Evolutionary conservation across 2,797 vertebrate genomes (phyloP), one percentile per base, ranked within the genome.

Genomic region (Myotis daubentonii): DNA sequence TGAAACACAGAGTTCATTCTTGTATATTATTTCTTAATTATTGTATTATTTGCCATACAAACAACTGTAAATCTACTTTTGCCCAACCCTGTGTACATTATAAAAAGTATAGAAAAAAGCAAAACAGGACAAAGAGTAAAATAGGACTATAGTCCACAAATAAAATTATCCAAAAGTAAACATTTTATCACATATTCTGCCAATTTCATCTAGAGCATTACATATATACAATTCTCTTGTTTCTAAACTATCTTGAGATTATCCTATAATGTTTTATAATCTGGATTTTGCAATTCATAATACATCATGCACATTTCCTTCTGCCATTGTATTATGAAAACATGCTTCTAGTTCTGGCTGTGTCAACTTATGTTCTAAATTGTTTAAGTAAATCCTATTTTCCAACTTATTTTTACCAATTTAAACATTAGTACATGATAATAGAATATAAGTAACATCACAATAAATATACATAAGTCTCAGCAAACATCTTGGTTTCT

Each of bases 391-490:
- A 75, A 94, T 72, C 28, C 41, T 78, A 22, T 38, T 91, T 83
- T 92, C 57, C 22, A 83, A 90, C 28, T 92, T 86, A 15, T 81
- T 92, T 89, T 89, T 87, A 55, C 25, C 47, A 72, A 41, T 91
- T 65, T 79, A 81, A 81, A 86, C 53, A 85, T 72, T 66, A 85
- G 41, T 62, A 81, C 91, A 51, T 91, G 78, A 92, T 76, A 87
- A 62, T 0, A 87, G 19, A 36, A 89, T 30, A 28, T 76, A 86
- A 86, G 60, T 41, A 74, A 47, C 51, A 2, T 79, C 65, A 94
- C 2, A 91, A 80, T 85, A 92, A 62, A 87, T 62, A 47, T 55
- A 81, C 1, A 20, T 53, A 74, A 78, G 87, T 78, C 28, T 83
- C n/a, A 72, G 55, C 36, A 86, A 94, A 79, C 7, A 74, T 38